Base-by-base conservation (phyloP, 2,113 vertebrate genomes). In the Ursus arctos region DNA sequence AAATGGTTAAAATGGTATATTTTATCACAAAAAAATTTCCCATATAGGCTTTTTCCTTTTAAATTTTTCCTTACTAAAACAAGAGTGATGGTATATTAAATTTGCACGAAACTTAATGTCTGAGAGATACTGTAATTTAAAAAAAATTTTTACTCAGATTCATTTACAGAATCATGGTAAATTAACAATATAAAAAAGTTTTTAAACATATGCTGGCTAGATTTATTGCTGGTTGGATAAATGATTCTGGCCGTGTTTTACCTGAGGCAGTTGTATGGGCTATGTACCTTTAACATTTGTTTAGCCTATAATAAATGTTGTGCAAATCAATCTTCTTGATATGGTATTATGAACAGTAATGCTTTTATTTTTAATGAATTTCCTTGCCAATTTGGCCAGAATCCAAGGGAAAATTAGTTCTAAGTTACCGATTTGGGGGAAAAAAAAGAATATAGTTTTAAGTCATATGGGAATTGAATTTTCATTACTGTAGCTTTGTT, bases 311-410 rank as follows among this genome's bases (percentile, higher is more conserved):
- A 47, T 96, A 98, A 98, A 69, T 97, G 79, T 95, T 98, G 94
- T 81, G 11, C 36, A 98, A 98, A 98, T 98, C 96, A 96, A 97
- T 97, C 98, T 98, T 98, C 77, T 97, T 98, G 86, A 80, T 97
- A 91, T 84, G 85, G 65, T 96, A 98, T 98, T 97, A 97, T 98
- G 89, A 95, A 65, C 89, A 98, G 74, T 93, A 71, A 97, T 72
- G 49, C 95, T 98, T 97, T 97, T 98, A 90, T 95, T 95, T 98
- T 96, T 98, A 97, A 96, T 72, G 76, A 97, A 92, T 31, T 98
- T 98, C 40, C 80, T 94, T 96, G 49, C 63, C 65, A 93, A 95
- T 97, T 98, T 97, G 95, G 87, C 26, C 31, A 92, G 59, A 97
- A 71, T 90, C 91, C 92, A 97, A 40, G 40, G 59, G 2, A 84